Evolutionary conservation across 2,888 invertebrate species (phyloP).

Genomic region (Cantharis lateralis): DNA sequence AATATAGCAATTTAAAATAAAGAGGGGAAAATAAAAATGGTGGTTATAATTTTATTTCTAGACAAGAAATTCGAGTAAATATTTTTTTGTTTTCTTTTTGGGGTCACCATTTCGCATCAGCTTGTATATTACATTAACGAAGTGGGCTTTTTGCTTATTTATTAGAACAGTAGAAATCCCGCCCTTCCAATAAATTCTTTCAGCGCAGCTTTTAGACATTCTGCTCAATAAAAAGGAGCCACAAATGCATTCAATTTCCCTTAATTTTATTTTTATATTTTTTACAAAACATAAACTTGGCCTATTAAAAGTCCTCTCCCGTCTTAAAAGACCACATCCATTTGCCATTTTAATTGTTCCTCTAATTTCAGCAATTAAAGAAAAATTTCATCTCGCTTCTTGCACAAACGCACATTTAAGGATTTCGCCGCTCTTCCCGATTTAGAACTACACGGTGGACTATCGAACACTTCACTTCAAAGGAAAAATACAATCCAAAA

Average conservation of each 20-base stretch:
- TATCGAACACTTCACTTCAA: background rate
- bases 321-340: slow-evolving; percentile 5
- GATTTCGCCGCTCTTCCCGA: background rate
- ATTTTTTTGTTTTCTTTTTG: slow-evolving; percentile 12
- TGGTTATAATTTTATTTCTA: slow-evolving; percentile 1
- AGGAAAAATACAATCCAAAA: background rate
- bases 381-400: background rate
- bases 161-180: slow-evolving; percentile 26
- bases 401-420: background rate
- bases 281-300: slow-evolving; percentile 27
- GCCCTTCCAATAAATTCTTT: slow-evolving; percentile 29
- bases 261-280: slow-evolving; percentile 30
- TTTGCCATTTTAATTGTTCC: slow-evolving; percentile 22
- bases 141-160: slow-evolving; percentile 28
- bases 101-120: slow-evolving; percentile 19
- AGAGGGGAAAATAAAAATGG: background rate
- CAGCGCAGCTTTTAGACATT: slow-evolving; percentile 20
- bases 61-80: slow-evolving; percentile 7
- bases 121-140: slow-evolving; percentile 26
- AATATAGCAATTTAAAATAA: background rate
- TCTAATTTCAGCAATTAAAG: slow-evolving; percentile 29
- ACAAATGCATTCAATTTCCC: slow-evolving; percentile 27
- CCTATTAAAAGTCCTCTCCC: slow-evolving; percentile 9
- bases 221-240: slow-evolving; percentile 20
- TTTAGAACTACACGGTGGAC: background rate